These are phyloP conservation scores for rabbit (Oryctolagus cuniculus) DNA, from an alignment of 2,113 vertebrate genomes.

Conservation along the genomic window DNA sequence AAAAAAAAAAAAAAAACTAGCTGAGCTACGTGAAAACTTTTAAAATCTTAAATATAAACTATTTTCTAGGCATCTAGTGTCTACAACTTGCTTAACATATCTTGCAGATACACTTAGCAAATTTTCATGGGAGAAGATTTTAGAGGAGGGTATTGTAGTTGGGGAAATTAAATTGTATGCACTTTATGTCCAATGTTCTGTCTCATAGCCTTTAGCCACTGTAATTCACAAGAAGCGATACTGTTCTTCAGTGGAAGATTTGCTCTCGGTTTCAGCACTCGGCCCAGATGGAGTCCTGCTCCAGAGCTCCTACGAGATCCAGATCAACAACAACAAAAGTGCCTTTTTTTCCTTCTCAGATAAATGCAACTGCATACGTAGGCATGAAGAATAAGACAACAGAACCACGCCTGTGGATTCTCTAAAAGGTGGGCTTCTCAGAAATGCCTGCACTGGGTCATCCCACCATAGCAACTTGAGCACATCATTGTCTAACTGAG, in stretches of 20 bases:
- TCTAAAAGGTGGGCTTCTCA: not conserved
- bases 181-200: not conserved
- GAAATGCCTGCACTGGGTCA: no score
- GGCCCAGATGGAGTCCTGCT: no score
- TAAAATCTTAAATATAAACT: not conserved
- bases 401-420: fast-evolving
- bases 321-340: no score
- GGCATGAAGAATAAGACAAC: not conserved
- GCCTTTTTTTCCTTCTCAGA: not conserved
- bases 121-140: not conserved
- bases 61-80: not conserved
- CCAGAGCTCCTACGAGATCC: no score
- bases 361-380: not conserved
- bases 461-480: not conserved
- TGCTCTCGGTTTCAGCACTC: no score
- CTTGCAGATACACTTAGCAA: not conserved
- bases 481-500: not conserved
- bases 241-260: not conserved
- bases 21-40: not conserved
- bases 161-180: not conserved
- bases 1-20: no score
- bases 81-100: not conserved
- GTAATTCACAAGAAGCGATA: not conserved
- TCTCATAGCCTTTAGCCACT: not conserved
- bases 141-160: not conserved